Base-by-base conservation (phyloP, 2,888 invertebrate genomes). In the Philhelius pedissequus region DNA sequence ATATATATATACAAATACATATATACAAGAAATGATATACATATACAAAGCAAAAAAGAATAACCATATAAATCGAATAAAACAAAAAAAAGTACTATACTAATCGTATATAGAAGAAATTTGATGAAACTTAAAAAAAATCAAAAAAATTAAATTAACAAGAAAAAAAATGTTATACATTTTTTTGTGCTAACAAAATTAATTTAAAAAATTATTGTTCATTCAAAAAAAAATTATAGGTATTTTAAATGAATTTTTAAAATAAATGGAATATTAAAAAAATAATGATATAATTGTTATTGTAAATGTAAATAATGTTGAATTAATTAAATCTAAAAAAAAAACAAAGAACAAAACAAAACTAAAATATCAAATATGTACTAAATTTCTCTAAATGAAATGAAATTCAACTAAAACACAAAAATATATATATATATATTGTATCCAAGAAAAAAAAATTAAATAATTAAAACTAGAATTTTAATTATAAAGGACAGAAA, bases 1-100 rank as follows among this genome's bases (percentile, higher is more conserved):
- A 80, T 60, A 84, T 64, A 84, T 74, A 82, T 78, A 83, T 77
- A 83, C 69, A 87, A 78, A 86, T 68, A 77, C 87, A 87, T 87
- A 80, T 71, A 86, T 56, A 62, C 81, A 82, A 79, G 82, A 64
- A 87, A 83, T 77, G 50, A 82, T 79, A 84, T 86, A 87, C 86
- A 82, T 73, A 78, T 68, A 83, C 52, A 45, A 48, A 32, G 30
- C 7, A 18, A 68, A 56, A 56, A 4, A 60, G 6, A 56, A 56
- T 56, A 56, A 35, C 35, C 56, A 20, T 5, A 58, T 25, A 79
- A 43, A 66, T 48, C 38, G 32, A 45, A 80, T 22, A 74, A 79
- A 32, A 30, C 11, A 22, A 60, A 62, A n/a, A n/a, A n/a, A n/a
- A n/a, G n/a, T n/a, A n/a, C n/a, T n/a, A n/a, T n/a, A 68, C 50